Percentiles rank a stretch among this genome's conserved stretches.
Conservation (phyloP, 2,888 invertebrate species). For the Mesorhabditis sp. region DNA sequence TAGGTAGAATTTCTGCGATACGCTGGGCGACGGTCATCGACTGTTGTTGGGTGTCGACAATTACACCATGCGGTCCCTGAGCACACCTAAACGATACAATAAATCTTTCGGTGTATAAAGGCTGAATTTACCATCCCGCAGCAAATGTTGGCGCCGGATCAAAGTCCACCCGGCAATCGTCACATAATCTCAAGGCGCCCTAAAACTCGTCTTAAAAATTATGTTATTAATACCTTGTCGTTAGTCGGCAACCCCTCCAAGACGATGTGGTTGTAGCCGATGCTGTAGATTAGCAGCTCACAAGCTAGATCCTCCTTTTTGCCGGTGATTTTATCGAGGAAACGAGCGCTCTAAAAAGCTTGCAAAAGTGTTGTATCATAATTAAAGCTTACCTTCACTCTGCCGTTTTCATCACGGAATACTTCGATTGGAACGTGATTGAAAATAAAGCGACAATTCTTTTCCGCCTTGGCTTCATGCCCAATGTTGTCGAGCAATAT, state of each 20-base stretch:
- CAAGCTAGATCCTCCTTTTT: conserved; percentile 62
- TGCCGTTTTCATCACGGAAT: too few relatives aligned
- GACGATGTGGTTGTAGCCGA: conserved; percentile 52
- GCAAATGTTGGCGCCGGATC: conserved; percentile 35
- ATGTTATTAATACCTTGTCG: conserved; percentile 20
- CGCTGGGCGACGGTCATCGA: conserved; percentile 40
- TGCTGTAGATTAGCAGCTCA: conserved; percentile 65
- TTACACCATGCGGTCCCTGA: conserved; percentile 51
- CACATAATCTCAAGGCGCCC: conserved; percentile 43
- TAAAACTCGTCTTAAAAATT: conserved; percentile 13
- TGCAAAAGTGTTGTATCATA: background rate
- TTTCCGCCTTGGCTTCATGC: conserved; percentile 11
- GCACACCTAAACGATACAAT: conserved; percentile 41
- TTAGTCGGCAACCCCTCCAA: conserved; percentile 43
- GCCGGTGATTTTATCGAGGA: conserved; percentile 4
- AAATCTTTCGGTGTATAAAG: background rate
- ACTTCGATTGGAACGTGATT: conserved; percentile 25
- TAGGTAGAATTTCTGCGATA: conserved; percentile 18
- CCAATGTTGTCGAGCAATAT: background rate
- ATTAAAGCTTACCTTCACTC: too few relatives aligned
- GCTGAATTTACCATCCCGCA: conserved; percentile 19
- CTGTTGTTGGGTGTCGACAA: conserved; percentile 52
- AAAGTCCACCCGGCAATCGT: conserved; percentile 47
- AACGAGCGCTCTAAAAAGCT: background rate
- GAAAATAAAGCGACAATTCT: conserved; percentile 30